Evolutionary conservation across 2,113 vertebrate species (phyloP), one percentile per base, ranked within the genome.

Genomic region (Oreochromis spilurus): DNA sequence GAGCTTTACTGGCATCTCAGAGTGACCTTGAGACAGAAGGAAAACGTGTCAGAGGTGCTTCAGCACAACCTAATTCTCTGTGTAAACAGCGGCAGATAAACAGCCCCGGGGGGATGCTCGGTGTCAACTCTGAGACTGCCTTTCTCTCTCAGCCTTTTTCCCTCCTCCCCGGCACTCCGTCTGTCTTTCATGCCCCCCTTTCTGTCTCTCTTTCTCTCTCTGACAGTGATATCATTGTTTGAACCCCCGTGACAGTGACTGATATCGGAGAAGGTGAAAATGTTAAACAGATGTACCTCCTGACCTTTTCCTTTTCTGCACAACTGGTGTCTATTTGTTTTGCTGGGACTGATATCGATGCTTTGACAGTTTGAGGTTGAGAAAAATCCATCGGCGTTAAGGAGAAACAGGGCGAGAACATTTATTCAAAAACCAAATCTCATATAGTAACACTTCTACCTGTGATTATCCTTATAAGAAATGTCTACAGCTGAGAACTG

Each of bases 271-370:
- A 79, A 53, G 87, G 67, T 81, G 84, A 45, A 91, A 91, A 94
- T 91, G 86, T 88, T 83, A 91, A 93, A 86, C 82, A 91, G 84
- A 89, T 90, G 85, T 86, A 87, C 26, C 82, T 89, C 79, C 81
- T 91, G 85, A 90, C 88, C 90, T 87, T 92, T 84, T 55, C 7
- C 5, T 83, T 24, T 70, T 81, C 67, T 78, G 34, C 12, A 55
- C 48, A 38, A 84, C 54, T 75, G 21, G 26, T 55, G 67, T 77
- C 53, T 88, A 16, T 87, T 86, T 89, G 79, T 91, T 91, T 90
- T 87, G 43, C 84, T 38, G 34, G n/a, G 62, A 78, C 13, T 55
- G 82, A 90, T 85, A 81, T 87, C 40, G 34, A 88, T 83, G 87
- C 79, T 86, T 87, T 70, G 82, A 90, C 62, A 87, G 45, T 75